Base-by-base conservation (phyloP, 2,888 invertebrate genomes). In the Latrodectus hesperus region DNA sequence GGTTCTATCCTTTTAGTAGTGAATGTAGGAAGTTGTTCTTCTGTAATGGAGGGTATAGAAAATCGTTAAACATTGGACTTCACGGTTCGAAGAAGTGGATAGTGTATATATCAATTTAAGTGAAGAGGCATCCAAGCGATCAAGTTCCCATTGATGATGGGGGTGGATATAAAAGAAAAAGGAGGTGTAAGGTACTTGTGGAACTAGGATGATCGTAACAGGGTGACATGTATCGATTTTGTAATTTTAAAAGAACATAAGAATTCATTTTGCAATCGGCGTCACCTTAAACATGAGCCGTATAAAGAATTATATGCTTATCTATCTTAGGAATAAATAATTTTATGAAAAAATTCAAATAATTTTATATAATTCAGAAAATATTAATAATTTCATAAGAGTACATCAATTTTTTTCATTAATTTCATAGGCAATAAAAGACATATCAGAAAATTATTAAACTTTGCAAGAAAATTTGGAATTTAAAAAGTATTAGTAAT, bases 41-140 rank as follows among this genome's bases (percentile, higher is more conserved):
- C 82, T 82, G 82, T 82, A 75, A 82, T 82, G 70, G 82, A 75
- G 70, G 9, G 70, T 60, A 82, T 82, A 52, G 82, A 75, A 82
- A 82, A 75, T 75, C 82, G 73, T 82, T 82, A 82, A 75, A 75
- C 75, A 75, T 70, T 75, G 75, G 75, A 82, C 68, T 49, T 38
- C 38, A 38, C 38, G 38, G 38, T 17, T 26, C 51, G 52, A 74
- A 16, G n/a, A 16, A 9, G 60, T 73, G 52, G 52, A 67, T 64
- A 80, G 70, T 68, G 26, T 49, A 52, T 71, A 16, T 70, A 11
- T n/a, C 55, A 67, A 68, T 49, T 75, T 70, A 67, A 53, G 71
- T 74, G 81, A 38, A 67, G n/a, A 38, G 81, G 52, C 60, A 72
- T 52, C 64, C 22, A 17, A 17, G 64, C 9, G 60, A 77, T 77